Evolutionary conservation across 2,888 invertebrate genomes (phyloP).

Genomic region (Brachyopa scutellaris): DNA sequence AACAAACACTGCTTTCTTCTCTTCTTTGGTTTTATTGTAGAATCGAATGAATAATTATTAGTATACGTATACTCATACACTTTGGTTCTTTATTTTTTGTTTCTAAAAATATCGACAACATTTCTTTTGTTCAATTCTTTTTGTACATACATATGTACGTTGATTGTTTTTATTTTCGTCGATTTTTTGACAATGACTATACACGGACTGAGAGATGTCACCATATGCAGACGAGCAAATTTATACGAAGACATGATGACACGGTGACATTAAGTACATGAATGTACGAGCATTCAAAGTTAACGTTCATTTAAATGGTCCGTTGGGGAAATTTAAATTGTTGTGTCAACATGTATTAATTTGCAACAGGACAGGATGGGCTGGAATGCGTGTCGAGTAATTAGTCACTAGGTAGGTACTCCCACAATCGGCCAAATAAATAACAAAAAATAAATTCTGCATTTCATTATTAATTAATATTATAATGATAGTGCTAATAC

Average conservation of each 20-base stretch:
- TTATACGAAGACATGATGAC: background rate
- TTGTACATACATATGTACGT: too few species aligned
- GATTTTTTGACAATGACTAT: background rate
- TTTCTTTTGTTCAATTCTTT: constrained; percentile 44
- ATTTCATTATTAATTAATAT: too few species aligned
- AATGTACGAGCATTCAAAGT: background rate
- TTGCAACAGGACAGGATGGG: background rate
- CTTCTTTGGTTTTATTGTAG: constrained; percentile 6
- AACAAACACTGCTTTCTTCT: background rate
- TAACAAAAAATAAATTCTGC: too few species aligned
- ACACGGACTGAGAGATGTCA: constrained; percentile 8
- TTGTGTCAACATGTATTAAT: background rate
- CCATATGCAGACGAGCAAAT: background rate
- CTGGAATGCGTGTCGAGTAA: background rate
- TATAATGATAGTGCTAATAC: too few species aligned
- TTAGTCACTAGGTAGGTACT: too few species aligned
- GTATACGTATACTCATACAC: constrained; percentile 18
- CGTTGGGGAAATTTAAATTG: constrained; percentile 3
- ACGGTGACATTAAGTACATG: constrained; percentile 5
- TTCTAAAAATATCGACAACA: constrained; percentile 45
- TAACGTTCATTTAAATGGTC: background rate
- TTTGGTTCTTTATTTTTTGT: constrained; percentile 7
- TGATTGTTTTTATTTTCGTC: constrained; percentile 15
- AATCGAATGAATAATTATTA: constrained; percentile 18
- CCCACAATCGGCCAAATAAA: too few species aligned